phyloP scores from a whole-genome alignment of 2,888 invertebrate genomes.

The Volucella inflata region DNA sequence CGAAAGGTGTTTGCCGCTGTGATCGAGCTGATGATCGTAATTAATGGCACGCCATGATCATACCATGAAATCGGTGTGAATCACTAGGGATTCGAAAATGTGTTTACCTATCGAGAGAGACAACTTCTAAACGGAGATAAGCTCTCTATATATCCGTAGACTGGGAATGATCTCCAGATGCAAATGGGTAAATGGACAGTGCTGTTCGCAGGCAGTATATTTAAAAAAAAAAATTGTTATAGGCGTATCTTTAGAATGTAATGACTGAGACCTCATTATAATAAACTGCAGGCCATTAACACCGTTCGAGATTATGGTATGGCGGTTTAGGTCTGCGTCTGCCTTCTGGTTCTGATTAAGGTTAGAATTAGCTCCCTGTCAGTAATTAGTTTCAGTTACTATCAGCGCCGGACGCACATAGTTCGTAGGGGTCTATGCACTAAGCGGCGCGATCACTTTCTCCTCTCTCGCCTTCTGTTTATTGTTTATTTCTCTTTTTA shows the following conservation, averaged over 20 bases:
- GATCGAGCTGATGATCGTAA: conserved; percentile 57
- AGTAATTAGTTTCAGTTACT: conserved; percentile 59
- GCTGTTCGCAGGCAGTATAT: too few species aligned
- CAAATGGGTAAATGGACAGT: too few species aligned
- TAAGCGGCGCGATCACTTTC: conserved; percentile 68
- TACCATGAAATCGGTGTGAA: background rate
- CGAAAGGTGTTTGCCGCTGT: conserved; percentile 54
- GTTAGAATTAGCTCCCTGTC: conserved; percentile 18
- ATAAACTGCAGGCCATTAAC: conserved; percentile 54
- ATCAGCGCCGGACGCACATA: conserved; percentile 44
- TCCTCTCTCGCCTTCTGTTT: conserved; percentile 62
- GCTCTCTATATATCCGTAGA: background rate
- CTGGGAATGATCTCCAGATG: too few species aligned
- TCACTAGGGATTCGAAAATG: too few species aligned
- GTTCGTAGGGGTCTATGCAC: conserved; percentile 67
- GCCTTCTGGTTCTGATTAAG: conserved; percentile 24
- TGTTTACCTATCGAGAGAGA: too few species aligned
- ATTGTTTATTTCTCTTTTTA: conserved; percentile 75
- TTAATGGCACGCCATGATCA: conserved; percentile 29
- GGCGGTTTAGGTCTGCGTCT: background rate
- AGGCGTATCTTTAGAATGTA: background rate
- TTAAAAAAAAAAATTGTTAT: too few species aligned
- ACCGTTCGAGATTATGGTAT: conserved; percentile 26
- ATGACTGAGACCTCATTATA: conserved; percentile 34
- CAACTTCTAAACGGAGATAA: too few species aligned